Conservation (phyloP, 2,113 vertebrate species). For the Lontra canadensis region DNA sequence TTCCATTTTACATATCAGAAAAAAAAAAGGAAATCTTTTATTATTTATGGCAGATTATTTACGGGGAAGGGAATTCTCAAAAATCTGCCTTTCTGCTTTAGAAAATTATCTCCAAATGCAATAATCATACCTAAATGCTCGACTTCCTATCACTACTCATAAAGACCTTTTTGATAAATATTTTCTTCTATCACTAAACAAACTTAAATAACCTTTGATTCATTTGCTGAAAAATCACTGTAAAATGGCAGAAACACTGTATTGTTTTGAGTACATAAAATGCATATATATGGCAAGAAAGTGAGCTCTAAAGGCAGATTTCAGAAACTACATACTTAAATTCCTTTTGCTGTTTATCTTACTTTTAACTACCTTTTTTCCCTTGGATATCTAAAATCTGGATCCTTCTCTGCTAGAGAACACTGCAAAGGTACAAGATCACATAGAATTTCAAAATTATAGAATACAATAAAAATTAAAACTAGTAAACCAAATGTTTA, state of each 20-base stretch:
- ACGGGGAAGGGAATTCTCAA: background rate
- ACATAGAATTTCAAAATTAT: background rate
- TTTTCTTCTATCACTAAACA: background rate
- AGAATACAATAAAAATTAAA: background rate
- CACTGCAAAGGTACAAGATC: background rate
- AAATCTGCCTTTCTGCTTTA: constrained; percentile 18
- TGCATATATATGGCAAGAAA: background rate
- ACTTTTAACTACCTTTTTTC: background rate
- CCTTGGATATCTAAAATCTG: background rate
- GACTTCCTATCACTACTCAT: background rate
- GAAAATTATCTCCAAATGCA: constrained; percentile 40
- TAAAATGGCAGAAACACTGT: background rate
- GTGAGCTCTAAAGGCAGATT: background rate
- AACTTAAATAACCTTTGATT: background rate
- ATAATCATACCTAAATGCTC: background rate
- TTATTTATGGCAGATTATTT: constrained; percentile 45
- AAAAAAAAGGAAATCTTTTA: constrained; percentile 46
- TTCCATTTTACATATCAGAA: constrained; percentile 44
- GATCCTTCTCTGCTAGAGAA: background rate
- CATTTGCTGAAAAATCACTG: background rate
- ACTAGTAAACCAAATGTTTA: background rate
- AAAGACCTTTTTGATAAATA: background rate
- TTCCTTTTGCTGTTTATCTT: background rate
- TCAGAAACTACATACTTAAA: background rate
- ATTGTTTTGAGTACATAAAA: background rate